Evolutionary conservation across 1,140 invertebrate species (phyloP).

Genomic region (Pogonus chalceus): DNA sequence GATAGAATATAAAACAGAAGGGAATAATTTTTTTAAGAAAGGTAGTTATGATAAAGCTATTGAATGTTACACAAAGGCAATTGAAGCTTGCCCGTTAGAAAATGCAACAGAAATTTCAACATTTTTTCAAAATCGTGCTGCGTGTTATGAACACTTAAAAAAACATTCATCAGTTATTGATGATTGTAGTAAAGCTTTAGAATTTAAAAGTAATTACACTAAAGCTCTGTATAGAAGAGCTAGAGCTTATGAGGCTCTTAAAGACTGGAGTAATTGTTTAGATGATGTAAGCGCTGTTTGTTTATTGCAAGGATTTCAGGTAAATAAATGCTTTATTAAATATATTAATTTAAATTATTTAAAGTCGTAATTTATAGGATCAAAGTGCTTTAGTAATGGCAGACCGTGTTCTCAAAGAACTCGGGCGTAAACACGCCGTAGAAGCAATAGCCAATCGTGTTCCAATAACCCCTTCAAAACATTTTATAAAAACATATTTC

Average conservation of each 20-base stretch:
- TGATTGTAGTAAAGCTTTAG: slow-evolving; percentile 78
- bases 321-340: too few species aligned
- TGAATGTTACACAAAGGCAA: slow-evolving; percentile 77
- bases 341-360: too few species aligned
- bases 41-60: slow-evolving; percentile 85
- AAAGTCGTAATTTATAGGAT: too few species aligned
- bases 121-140: slow-evolving; percentile 93
- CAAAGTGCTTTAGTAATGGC: slow-evolving; percentile 66
- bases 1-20: slow-evolving; percentile 69
- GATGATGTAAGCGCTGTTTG: slow-evolving; percentile 90
- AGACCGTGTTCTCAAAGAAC: slow-evolving; percentile 76
- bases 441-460: slow-evolving; percentile 56
- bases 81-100: slow-evolving; percentile 68
- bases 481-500: slow-evolving; percentile 78
- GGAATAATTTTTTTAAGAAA: slow-evolving; percentile 78
- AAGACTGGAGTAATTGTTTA: slow-evolving; percentile 66
- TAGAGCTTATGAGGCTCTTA: slow-evolving; percentile 67
- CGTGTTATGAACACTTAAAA: slow-evolving; percentile 85
- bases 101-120: slow-evolving; percentile 68
- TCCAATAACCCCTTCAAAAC: slow-evolving; percentile 67
- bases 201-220: slow-evolving; percentile 77
- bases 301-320: slow-evolving; percentile 80
- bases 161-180: slow-evolving; percentile 74
- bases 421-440: slow-evolving; percentile 58
- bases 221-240: slow-evolving; percentile 81